Conservation (phyloP, 23 tunicate genomes). For the Clavelina lepadiformis region DNA sequence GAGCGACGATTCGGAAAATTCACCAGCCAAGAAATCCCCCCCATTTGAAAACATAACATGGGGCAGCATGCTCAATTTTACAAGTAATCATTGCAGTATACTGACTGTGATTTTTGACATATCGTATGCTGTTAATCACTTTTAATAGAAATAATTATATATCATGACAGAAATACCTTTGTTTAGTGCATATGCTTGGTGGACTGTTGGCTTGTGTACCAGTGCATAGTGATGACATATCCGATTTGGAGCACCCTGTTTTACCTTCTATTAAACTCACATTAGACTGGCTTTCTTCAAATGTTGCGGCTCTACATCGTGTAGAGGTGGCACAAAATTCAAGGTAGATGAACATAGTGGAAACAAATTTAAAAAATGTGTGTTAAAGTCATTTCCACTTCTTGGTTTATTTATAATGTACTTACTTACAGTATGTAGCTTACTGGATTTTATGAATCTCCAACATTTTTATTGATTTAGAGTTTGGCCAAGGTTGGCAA, state of each 20-base stretch:
- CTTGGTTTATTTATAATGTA: no score
- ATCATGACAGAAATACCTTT: no score
- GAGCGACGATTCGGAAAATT: neutral
- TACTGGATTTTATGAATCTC: neutral
- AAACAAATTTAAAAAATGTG: no score
- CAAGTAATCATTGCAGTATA: conserved; percentile 36
- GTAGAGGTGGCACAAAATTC: conserved; percentile 39
- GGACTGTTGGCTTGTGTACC: conserved; percentile 80
- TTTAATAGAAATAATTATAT: no score
- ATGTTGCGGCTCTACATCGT: conserved; percentile 44
- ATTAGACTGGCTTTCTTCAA: conserved; percentile 73
- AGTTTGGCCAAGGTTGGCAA: conserved; percentile 86
- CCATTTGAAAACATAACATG: conserved; percentile 34
- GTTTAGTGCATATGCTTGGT: conserved; percentile 74
- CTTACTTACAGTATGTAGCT: neutral
- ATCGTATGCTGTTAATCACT: no score
- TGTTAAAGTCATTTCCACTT: no score
- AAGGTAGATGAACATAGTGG: no score
- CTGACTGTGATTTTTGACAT: no score
- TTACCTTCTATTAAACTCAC: conserved; percentile 73
- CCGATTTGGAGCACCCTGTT: conserved; percentile 83
- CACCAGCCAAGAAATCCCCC: no score
- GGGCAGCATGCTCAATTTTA: conserved; percentile 29
- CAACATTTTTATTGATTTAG: conserved; percentile 26
- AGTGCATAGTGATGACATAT: conserved; percentile 66